Conservation (phyloP, 2,797 vertebrate species). For the Euphonia xanthogaster region DNA sequence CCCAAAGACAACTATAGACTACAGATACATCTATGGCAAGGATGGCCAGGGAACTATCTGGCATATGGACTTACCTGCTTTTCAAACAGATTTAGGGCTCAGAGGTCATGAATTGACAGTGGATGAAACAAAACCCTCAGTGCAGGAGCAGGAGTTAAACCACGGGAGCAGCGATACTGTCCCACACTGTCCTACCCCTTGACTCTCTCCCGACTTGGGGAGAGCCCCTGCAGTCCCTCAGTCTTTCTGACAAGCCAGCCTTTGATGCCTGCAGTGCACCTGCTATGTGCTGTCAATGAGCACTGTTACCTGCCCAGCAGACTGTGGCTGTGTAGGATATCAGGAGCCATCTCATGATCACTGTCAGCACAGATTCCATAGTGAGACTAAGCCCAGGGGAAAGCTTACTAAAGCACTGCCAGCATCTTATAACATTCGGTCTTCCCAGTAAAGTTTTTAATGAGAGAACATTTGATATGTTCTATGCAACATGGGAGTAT, state of each 20-base stretch:
- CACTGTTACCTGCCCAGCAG: not conserved
- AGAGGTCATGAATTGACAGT: not conserved
- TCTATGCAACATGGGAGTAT: not conserved
- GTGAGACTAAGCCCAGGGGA: not conserved
- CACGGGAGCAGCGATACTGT: rapidly evolving
- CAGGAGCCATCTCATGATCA: not conserved
- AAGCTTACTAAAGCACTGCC: not conserved
- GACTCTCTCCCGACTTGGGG: rapidly evolving
- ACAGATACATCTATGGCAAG: not conserved
- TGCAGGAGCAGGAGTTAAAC: not conserved
- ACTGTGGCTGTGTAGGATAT: not conserved
- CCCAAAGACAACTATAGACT: not conserved
- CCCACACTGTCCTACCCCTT: not conserved
- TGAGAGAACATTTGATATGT: not conserved
- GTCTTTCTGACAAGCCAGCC: not conserved
- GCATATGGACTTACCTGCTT: not conserved
- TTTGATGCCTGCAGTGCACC: not conserved
- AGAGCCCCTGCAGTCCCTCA: not conserved
- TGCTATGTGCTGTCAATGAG: not conserved
- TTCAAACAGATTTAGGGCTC: not conserved
- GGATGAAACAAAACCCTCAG: not conserved
- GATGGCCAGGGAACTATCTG: not conserved
- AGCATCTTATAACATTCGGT: not conserved
- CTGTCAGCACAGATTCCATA: not conserved
- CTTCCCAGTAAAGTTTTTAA: conserved; percentile 8